Evolutionary conservation across 2,113 vertebrate species (phyloP).

Genomic region (Bucco capensis): DNA sequence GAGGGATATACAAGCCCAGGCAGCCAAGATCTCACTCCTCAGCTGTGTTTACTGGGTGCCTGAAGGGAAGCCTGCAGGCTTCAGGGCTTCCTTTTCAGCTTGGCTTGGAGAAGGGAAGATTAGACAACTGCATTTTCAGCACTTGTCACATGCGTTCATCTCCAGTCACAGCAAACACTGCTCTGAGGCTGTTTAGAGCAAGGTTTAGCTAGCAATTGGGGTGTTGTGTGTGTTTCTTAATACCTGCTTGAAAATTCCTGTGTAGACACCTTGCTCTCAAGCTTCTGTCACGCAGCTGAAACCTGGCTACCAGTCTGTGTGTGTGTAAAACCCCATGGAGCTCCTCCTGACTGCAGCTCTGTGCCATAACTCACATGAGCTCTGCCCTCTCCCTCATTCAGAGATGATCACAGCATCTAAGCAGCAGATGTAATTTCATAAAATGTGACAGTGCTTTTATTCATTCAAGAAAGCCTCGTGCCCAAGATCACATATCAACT

Average conservation of each 20-base stretch:
- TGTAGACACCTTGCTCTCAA: background rate
- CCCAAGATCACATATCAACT: slow-evolving; percentile 17
- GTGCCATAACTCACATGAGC: background rate
- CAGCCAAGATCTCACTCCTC: background rate
- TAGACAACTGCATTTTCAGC: background rate
- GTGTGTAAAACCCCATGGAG: background rate
- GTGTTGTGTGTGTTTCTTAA: background rate
- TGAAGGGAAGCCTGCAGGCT: background rate
- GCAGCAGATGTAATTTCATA: slow-evolving; percentile 2
- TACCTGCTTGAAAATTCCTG: background rate
- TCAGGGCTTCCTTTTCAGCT: background rate
- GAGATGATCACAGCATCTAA: background rate
- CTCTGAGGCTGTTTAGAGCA: background rate
- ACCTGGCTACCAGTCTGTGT: too few species aligned
- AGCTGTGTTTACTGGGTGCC: background rate
- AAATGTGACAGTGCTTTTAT: slow-evolving; percentile 35
- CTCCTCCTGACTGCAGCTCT: background rate
- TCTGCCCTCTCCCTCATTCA: slow-evolving; percentile 17
- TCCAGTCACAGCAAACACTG: background rate
- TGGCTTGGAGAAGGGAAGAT: background rate
- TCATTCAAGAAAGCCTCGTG: slow-evolving; percentile 18
- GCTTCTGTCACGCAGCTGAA: background rate
- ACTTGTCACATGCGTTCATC: background rate
- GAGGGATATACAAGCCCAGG: fast-evolving
- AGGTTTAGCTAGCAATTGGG: background rate